Evolutionary conservation across 2,888 invertebrate genomes (phyloP), one percentile per base, ranked within the genome.

Genomic region (Diadegma fenestrale): DNA sequence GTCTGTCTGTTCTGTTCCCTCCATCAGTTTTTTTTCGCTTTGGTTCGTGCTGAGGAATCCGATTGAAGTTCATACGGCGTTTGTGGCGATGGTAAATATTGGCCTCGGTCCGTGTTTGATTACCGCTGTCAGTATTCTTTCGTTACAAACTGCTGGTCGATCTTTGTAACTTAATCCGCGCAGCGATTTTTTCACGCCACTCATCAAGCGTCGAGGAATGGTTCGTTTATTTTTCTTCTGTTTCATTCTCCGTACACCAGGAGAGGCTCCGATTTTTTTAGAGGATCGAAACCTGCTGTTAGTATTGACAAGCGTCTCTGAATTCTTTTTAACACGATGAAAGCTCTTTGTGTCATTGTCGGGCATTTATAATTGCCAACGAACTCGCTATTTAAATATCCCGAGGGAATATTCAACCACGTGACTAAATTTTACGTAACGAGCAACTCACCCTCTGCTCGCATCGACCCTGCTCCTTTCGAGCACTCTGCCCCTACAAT

Each of bases 71-170:
- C 63, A 58, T 37, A 64, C 63, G 37, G 43, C 43, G 41, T 10
- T 61, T 63, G 76, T 41, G 69, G 63, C 17, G 37, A 30, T 68
- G 48, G 63, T 63, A 82, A 82, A 82, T 82, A 76, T 76, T 82
- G 76, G 76, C 6, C 33, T 19, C 26, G 10, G 54, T 41, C 41
- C 14, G 72, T 30, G 26, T 63, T 69, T 82, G 69, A 22, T 63
- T 69, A 63, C 75, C 69, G 45, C 81, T 63, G 63, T 81, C 72
- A 64, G 73, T 66, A 26, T 45, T 48, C 61, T 69, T 63, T 30
- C 51, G 51, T 82, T 69, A 76, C 81, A 41, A 43, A 58, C 14
- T 51, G 10, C n/a, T 81, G 48, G 37, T 69, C 75, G 37, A 73
- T 73, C 76, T 71, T 51, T 48, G 71, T 30, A 41, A 19, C 37